These are phyloP conservation scores for Callipepla squamata DNA, from an alignment of 2,113 vertebrate species.

Conservation along the genomic window DNA sequence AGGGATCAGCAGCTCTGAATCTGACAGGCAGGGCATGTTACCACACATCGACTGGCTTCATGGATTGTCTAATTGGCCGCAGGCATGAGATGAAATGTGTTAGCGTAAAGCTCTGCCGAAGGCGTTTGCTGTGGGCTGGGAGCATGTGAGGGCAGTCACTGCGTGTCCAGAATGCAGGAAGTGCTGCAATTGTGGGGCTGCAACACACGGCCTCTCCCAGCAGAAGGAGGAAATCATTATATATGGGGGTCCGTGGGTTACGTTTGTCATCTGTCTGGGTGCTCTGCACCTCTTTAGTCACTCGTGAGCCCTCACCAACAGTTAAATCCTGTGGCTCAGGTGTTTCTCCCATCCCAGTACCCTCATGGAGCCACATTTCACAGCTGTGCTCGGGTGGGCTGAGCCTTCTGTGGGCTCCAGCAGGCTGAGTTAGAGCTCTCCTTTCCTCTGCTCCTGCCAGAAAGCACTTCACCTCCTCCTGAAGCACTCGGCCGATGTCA, in stretches of 20 bases:
- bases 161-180: neutral
- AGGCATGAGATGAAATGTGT: rapidly evolving
- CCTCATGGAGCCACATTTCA: neutral
- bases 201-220: neutral
- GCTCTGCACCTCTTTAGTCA: neutral
- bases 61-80: neutral
- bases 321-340: rapidly evolving
- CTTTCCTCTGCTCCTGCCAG: conserved; percentile 45
- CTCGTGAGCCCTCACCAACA: rapidly evolving
- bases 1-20: neutral
- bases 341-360: neutral
- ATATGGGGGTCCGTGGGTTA: neutral
- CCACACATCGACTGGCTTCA: neutral
- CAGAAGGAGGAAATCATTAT: neutral
- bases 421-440: neutral
- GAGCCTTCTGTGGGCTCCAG: neutral
- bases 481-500: conserved; percentile 88
- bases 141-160: neutral
- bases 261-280: neutral
- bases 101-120: neutral
- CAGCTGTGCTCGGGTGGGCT: rapidly evolving
- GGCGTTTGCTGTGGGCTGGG: neutral
- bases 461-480: conserved; percentile 90
- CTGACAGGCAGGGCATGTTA: neutral
- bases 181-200: rapidly evolving